Conservation (phyloP, 2,888 invertebrate genomes). For the Lasioglossum lativentre region DNA sequence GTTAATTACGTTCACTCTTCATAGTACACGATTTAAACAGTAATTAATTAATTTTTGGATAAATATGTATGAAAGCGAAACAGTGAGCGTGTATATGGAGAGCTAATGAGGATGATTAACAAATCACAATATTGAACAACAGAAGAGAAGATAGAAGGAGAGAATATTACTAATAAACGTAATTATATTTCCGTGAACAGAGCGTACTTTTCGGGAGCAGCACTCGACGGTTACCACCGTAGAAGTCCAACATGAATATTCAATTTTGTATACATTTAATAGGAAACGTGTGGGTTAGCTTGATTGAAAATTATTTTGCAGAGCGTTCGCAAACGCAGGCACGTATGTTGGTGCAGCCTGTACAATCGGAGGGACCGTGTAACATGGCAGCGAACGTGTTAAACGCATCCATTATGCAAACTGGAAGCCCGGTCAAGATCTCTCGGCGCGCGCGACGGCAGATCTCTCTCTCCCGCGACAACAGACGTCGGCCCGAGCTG, state of each 20-base stretch:
- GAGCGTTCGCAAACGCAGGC: not conserved
- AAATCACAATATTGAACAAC: too few species aligned
- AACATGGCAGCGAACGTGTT: slow-evolving; percentile 5
- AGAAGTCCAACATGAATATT: not conserved
- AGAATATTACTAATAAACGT: not conserved
- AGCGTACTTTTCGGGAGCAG: too few species aligned
- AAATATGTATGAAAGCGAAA: too few species aligned
- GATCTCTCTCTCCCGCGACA: not conserved
- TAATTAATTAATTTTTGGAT: too few species aligned
- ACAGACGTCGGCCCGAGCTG: not conserved
- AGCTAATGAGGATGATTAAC: not conserved
- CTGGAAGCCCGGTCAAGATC: not conserved
- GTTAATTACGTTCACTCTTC: too few species aligned
- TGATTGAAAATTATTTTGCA: not conserved
- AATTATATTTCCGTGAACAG: too few species aligned
- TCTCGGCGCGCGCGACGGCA: not conserved
- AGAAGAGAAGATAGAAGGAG: too few species aligned
- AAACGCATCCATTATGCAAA: slow-evolving; percentile 7
- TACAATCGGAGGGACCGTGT: not conserved
- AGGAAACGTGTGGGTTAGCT: not conserved
- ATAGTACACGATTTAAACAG: too few species aligned
- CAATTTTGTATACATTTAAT: not conserved
- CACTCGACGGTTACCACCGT: not conserved
- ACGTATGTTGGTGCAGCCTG: not conserved
- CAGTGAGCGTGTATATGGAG: not conserved